phyloP scores from a whole-genome alignment of 2,888 invertebrate genomes.

The Saturnia pavonia region DNA sequence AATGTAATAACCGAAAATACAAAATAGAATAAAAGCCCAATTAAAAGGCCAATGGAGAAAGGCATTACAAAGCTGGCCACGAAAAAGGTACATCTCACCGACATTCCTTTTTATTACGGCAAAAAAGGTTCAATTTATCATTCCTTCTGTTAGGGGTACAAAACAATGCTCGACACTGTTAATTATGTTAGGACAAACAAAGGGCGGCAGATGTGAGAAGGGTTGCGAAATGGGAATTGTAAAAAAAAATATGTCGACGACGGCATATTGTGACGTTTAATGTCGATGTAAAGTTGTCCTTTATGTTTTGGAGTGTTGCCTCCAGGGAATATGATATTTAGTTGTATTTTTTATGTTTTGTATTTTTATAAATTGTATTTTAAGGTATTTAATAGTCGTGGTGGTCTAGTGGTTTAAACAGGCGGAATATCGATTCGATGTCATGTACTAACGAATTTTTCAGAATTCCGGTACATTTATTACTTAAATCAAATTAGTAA shows the following conservation, averaged over 20 bases:
- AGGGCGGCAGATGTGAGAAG: constrained; percentile 27
- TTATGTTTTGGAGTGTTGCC: constrained; percentile 15
- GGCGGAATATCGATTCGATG: too few species aligned
- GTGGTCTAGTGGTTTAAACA: too few species aligned
- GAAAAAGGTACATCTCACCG: constrained; percentile 29
- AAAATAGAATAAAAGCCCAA: constrained; percentile 19
- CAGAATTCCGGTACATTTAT: too few species aligned
- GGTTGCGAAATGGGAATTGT: constrained; percentile 29
- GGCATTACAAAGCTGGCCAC: constrained; percentile 28
- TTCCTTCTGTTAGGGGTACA: constrained; percentile 41
- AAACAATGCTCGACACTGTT: constrained; percentile 50
- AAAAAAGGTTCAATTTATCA: constrained; percentile 50
- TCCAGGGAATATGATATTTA: background rate
- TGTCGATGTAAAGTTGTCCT: constrained; percentile 14
- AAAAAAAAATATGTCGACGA: constrained; percentile 28
- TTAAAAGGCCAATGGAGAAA: constrained; percentile 24
- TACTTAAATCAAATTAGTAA: too few species aligned
- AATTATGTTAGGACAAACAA: constrained; percentile 48
- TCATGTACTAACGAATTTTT: too few species aligned
- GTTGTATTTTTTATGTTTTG: background rate
- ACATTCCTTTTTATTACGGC: constrained; percentile 23
- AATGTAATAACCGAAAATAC: background rate
- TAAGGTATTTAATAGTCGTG: background rate
- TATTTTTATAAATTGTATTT: background rate
- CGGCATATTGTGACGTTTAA: constrained; percentile 28